Evolutionary conservation across 2,797 vertebrate genomes (phyloP).

Genomic region (Coluber constrictor): DNA sequence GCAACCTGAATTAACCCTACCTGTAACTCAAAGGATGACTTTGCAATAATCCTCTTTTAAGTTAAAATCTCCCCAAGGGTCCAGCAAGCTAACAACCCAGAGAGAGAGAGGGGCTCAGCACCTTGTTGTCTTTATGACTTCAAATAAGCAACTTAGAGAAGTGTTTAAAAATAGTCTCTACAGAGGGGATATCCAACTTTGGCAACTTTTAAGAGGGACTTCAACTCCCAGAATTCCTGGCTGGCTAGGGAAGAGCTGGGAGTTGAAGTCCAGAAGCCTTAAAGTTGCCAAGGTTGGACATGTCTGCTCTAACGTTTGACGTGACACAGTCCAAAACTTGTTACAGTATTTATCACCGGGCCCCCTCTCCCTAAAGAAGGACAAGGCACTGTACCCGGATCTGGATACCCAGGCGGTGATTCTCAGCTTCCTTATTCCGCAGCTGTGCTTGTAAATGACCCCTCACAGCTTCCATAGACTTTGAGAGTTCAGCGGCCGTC

Average conservation of each 20-base stretch:
- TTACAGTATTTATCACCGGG: not conserved
- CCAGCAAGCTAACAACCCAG: not conserved
- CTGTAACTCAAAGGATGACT: not conserved
- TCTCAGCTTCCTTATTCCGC: conserved; percentile 85
- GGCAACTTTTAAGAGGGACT: not conserved
- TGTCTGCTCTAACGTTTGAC: not conserved
- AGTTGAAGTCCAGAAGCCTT: not conserved
- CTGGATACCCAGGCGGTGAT: conserved; percentile 80
- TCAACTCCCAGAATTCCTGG: not conserved
- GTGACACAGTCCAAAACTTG: too few relatives aligned
- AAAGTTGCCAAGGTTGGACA: not conserved
- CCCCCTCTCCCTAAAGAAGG: not conserved
- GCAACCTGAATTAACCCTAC: not conserved
- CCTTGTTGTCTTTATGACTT: not conserved
- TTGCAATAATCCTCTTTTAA: not conserved
- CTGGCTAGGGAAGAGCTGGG: not conserved
- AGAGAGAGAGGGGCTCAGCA: not conserved
- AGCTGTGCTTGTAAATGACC: conserved; percentile 85
- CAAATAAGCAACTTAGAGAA: not conserved
- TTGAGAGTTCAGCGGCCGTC: conserved; percentile 78
- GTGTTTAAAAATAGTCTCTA: not conserved
- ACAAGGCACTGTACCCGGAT: conserved; percentile 76
- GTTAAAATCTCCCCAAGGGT: not conserved
- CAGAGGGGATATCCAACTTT: too few relatives aligned
- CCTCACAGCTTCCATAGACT: conserved; percentile 80